Evolutionary conservation across 2,113 vertebrate species (phyloP), one percentile per base, ranked within the genome.

Genomic region (Paedocypris sp.): DNA sequence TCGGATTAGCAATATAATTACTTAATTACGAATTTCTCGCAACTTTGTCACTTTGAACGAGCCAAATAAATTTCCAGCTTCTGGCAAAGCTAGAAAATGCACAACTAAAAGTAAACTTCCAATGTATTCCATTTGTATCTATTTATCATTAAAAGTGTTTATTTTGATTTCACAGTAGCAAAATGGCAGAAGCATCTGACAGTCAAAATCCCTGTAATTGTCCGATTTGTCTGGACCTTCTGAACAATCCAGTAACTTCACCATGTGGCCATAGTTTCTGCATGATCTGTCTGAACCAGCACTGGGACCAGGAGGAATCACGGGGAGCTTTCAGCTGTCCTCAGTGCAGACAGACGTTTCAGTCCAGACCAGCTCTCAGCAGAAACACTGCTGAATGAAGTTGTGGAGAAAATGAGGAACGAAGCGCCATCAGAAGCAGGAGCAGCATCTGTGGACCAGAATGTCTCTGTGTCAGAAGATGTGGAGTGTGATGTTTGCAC

Each of bases 401-500:
- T 43, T 22, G 16, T 58, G 9, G 39, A 32, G 26, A 43, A 1
- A 18, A 22, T 43, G 25, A 43, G 31, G 38, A 43, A 2, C 5
- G 25, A 22, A 22, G 3, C 10, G 6, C 53, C 15, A n/a, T n/a
- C n/a, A 29, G 6, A 31, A 43, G 10, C 38, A 22, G 39, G 4
- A 20, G 26, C 25, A 20, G 28, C 0, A 25, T 13, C 7, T 32
- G 4, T 11, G 18, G 23, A 29, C 4, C 5, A 9, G 4, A n/a
- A 3, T 57, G 29, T 8, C 22, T 2, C 39, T 6, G 18, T 5
- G 8, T 32, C 54, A 4, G 39, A 26, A 3, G 47, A 51, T 16
- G 29, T 51, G 39, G 38, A 51, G 8, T 66, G 64, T 35, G 39
- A 51, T 47, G 2, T 58, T 4, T 58, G 39, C 39, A 13, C 7